These are phyloP conservation scores for Agriopis marginaria DNA, from an alignment of 2,888 invertebrate species.

Conservation along the genomic window DNA sequence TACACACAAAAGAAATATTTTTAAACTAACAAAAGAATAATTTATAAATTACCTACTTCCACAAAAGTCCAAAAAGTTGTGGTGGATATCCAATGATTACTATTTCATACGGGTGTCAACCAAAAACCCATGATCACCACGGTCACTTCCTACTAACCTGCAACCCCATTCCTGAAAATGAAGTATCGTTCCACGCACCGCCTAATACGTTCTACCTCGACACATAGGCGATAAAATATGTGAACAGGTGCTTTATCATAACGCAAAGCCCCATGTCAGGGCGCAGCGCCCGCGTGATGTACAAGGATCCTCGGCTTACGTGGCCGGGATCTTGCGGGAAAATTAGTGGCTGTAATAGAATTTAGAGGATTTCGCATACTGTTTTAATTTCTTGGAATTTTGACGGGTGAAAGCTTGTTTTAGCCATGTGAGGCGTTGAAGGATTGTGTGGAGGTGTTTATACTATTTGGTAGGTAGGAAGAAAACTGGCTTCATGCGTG, in stretches of 20 bases:
- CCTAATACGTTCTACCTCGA: constrained; percentile 70
- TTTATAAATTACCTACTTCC: too few relatives aligned
- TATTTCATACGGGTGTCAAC: background rate
- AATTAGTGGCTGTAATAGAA: constrained; percentile 77
- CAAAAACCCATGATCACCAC: background rate
- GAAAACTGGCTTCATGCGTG: too few relatives aligned
- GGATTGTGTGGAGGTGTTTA: too few relatives aligned
- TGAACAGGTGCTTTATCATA: constrained; percentile 83
- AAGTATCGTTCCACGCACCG: constrained; percentile 60
- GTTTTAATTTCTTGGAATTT: constrained; percentile 39
- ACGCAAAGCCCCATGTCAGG: constrained; percentile 79
- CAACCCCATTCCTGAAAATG: constrained; percentile 38
- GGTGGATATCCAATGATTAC: too few relatives aligned
- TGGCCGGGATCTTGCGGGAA: constrained; percentile 59
- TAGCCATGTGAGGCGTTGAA: constrained; percentile 1
- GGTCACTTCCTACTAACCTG: constrained; percentile 18
- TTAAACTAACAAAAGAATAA: too few relatives aligned
- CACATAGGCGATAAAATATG: constrained; percentile 80
- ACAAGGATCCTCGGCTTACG: constrained; percentile 77
- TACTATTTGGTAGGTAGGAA: too few relatives aligned
- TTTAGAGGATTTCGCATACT: constrained; percentile 54
- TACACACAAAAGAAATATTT: too few relatives aligned
- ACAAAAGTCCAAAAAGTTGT: too few relatives aligned
- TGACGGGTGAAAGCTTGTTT: constrained; percentile 5
- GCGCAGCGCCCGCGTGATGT: constrained; percentile 74